phyloP scores from a whole-genome alignment of 1,140 invertebrate genomes.

The Listronotus oregonensis region DNA sequence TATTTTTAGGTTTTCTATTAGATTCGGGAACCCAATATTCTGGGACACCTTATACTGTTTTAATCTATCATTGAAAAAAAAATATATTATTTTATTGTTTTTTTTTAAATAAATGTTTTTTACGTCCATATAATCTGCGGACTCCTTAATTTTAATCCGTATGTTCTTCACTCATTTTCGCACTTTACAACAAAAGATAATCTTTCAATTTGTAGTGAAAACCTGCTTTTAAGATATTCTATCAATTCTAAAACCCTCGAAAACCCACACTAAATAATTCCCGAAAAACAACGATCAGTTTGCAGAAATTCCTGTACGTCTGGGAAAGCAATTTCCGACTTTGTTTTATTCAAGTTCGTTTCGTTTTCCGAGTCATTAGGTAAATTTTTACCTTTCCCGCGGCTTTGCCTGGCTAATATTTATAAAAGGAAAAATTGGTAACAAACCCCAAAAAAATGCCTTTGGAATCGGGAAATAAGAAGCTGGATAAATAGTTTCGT shows the following conservation, averaged over 20 bases:
- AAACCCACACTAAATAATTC: constrained; percentile 20
- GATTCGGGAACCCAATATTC: no score
- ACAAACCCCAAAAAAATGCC: background rate
- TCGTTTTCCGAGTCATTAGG: background rate
- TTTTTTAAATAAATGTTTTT: no score
- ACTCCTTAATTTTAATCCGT: no score
- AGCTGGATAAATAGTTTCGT: background rate
- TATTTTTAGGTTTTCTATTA: no score
- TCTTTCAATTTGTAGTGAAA: background rate
- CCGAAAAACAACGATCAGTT: constrained; percentile 13
- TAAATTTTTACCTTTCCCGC: constrained; percentile 3
- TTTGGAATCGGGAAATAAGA: background rate
- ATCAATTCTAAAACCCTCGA: constrained; percentile 22
- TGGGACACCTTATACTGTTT: no score
- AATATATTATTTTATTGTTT: no score
- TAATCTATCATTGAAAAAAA: no score
- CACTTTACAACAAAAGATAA: no score
- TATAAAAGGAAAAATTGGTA: constrained; percentile 8
- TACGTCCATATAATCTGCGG: no score
- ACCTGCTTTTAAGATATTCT: constrained; percentile 9
- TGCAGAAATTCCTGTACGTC: constrained; percentile 18
- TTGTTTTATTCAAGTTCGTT: no score
- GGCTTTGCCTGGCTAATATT: constrained; percentile 10
- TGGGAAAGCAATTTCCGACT: constrained; percentile 9
- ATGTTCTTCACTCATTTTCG: no score